These are phyloP conservation scores for Troides helena DNA, from an alignment of 2,888 invertebrate genomes.

Conservation along the genomic window DNA sequence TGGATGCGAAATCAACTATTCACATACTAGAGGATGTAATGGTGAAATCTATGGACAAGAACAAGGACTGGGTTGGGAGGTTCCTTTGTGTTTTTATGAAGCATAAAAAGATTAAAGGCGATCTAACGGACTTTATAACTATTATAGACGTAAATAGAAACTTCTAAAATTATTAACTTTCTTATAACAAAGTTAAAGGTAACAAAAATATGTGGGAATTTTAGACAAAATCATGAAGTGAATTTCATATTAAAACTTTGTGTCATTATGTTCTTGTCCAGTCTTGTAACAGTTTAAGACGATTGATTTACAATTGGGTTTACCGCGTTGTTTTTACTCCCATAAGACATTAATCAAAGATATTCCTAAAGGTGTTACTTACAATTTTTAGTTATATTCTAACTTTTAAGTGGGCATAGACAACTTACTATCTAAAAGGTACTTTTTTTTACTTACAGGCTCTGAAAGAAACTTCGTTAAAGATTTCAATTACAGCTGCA, in stretches of 20 bases:
- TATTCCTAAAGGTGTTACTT: no score
- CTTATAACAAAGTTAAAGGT: no score
- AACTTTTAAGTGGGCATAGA: not conserved
- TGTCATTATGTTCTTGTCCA: no score
- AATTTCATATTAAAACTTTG: no score
- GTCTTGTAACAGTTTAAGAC: no score
- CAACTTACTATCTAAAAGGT: not conserved
- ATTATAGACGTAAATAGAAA: slow-evolving; percentile 64
- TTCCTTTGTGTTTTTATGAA: slow-evolving; percentile 75
- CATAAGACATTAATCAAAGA: no score
- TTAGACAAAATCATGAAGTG: no score
- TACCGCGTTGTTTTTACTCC: no score
- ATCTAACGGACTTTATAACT: slow-evolving; percentile 58
- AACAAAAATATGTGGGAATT: no score
- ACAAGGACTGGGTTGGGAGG: slow-evolving; percentile 79
- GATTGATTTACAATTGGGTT: no score
- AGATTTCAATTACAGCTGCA: slow-evolving; percentile 68
- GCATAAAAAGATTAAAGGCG: slow-evolving; percentile 62
- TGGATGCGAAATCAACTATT: slow-evolving; percentile 68
- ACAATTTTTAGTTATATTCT: no score
- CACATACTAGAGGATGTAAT: slow-evolving; percentile 72
- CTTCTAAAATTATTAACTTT: not conserved
- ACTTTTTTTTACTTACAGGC: slow-evolving; percentile 37
- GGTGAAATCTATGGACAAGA: slow-evolving; percentile 59
- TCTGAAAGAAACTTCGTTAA: slow-evolving; percentile 49